A percentile compares a stretch with the other conserved stretches of the same genome.
Conservation (phyloP, 2,797 vertebrate species). For the Steatocranus sp. region DNA sequence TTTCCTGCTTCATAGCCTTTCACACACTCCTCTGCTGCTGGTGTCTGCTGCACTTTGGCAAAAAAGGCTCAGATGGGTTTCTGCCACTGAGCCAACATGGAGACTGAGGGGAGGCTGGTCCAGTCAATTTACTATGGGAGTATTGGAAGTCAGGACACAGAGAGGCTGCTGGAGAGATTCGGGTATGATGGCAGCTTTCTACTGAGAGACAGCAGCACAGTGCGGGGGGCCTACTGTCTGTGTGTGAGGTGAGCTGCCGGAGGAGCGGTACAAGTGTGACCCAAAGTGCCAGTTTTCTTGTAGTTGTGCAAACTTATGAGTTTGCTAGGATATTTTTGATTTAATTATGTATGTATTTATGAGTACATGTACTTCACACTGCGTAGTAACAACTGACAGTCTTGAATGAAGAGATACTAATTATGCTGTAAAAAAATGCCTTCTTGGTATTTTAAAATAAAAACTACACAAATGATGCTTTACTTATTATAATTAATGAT, state of each 20-base stretch:
- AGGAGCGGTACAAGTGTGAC: neutral
- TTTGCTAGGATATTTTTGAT: neutral
- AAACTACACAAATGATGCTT: neutral
- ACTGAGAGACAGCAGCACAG: conserved; percentile 64
- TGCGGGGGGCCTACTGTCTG: conserved; percentile 57
- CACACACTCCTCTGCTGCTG: neutral
- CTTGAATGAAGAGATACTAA: neutral
- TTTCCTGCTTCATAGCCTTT: conserved; percentile 37
- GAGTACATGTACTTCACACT: neutral
- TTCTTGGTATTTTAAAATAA: neutral
- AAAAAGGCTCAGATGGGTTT: neutral
- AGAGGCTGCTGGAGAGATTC: conserved; percentile 56
- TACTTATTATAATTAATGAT: neutral
- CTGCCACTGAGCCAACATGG: conserved; percentile 32
- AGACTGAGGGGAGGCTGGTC: conserved; percentile 30
- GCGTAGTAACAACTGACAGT: neutral
- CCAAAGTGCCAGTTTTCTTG: neutral
- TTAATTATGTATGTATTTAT: neutral
- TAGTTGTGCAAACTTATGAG: neutral
- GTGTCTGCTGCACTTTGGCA: neutral
- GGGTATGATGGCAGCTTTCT: conserved; percentile 67
- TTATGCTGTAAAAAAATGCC: neutral
- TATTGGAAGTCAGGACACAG: conserved; percentile 47
- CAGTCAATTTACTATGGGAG: conserved; percentile 55
- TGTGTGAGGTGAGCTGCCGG: conserved; percentile 63